Conservation (phyloP, 2,888 invertebrate genomes). For the Ecdyonurus torrentis region DNA sequence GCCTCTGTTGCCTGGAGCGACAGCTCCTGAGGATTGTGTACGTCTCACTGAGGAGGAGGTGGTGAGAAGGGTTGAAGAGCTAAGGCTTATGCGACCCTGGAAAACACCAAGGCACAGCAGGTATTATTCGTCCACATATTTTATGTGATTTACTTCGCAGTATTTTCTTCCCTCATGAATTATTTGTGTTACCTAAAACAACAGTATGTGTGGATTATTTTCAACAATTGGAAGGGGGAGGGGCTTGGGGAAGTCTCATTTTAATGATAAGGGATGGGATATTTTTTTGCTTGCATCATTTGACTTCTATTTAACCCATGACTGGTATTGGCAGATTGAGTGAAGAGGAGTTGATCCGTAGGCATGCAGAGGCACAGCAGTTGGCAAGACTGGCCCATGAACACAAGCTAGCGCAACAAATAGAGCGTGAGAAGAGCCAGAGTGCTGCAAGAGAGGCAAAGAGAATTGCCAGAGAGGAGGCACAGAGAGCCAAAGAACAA, state of each 20-base stretch:
- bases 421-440: constrained; percentile 46
- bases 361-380: constrained; percentile 20
- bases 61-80: constrained; percentile 43
- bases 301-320: not conserved
- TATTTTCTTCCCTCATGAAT: too few species aligned
- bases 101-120: constrained; percentile 11
- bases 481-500: constrained; percentile 31
- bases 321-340: constrained; percentile 14
- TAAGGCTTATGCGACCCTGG: constrained; percentile 18
- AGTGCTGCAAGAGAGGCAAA: constrained; percentile 61
- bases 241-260: constrained; percentile 1
- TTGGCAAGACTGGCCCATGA: constrained; percentile 51
- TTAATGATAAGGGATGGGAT: constrained; percentile 7
- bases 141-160: not conserved
- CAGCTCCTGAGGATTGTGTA: constrained; percentile 47
- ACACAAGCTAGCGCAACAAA: constrained; percentile 35
- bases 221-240: constrained; percentile 2
- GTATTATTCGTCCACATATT: not conserved
- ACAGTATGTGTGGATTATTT: constrained; percentile 13
- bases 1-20: constrained; percentile 27
- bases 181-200: too few species aligned
- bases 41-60: constrained; percentile 70
- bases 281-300: constrained; percentile 11
- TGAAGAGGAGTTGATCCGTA: constrained; percentile 15
- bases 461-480: constrained; percentile 50